phyloP scores from a whole-genome alignment of 2,888 invertebrate species.

The Diaperis boleti region DNA sequence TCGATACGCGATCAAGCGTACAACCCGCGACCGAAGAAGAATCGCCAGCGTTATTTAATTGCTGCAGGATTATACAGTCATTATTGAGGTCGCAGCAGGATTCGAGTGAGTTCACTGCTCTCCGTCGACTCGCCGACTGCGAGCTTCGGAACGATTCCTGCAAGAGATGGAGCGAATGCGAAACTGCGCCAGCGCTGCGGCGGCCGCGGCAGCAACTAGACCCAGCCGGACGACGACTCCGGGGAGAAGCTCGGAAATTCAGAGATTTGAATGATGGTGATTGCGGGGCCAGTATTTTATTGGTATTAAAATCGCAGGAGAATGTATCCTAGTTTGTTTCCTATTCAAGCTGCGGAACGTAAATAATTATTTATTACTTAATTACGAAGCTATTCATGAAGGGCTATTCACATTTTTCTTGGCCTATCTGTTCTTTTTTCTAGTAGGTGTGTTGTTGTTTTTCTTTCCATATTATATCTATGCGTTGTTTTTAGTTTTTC shows the following conservation, averaged over 20 bases:
- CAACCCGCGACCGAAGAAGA: conserved; percentile 26
- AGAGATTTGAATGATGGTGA: too few relatives aligned
- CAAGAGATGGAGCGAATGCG: conserved; percentile 30
- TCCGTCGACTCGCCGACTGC: conserved; percentile 36
- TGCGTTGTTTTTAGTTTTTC: too few relatives aligned
- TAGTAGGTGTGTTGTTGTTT: too few relatives aligned
- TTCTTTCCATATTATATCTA: too few relatives aligned
- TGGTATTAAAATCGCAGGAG: too few relatives aligned
- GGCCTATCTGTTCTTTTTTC: too few relatives aligned
- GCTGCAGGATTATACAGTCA: conserved; percentile 15
- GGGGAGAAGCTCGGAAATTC: too few relatives aligned
- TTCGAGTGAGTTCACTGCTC: conserved; percentile 40
- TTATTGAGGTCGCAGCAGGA: conserved; percentile 6
- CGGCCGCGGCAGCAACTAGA: conserved; percentile 8
- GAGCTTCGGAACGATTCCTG: conserved; percentile 16
- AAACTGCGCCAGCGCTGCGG: conserved; percentile 38
- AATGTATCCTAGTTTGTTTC: too few relatives aligned
- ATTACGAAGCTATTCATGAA: too few relatives aligned
- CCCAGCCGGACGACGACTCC: conserved; percentile 10
- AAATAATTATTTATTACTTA: too few relatives aligned
- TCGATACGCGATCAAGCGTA: conserved; percentile 35
- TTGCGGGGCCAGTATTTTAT: neutral
- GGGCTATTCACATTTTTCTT: too few relatives aligned
- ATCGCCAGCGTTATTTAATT: conserved; percentile 27
- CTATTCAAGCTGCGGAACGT: too few relatives aligned